Evolutionary conservation across 2,113 vertebrate species (phyloP).

Genomic region (Chlamydotis undulata): DNA sequence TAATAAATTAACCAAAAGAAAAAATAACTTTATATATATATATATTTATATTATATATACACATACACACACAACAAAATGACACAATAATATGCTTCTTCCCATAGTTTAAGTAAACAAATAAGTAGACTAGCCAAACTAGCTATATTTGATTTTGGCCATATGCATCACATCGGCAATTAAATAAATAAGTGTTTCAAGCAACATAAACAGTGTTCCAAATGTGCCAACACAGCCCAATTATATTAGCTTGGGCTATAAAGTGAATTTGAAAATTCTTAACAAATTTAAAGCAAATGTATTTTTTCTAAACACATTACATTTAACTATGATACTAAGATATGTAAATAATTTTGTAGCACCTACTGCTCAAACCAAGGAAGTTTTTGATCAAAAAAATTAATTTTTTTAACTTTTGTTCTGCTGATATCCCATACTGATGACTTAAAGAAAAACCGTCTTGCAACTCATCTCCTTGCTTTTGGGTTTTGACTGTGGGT

Average conservation of each 20-base stretch:
- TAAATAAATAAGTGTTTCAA: constrained; percentile 93
- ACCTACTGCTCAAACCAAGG: constrained; percentile 99
- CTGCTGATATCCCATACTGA: constrained; percentile 96
- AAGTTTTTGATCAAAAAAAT: constrained; percentile 91
- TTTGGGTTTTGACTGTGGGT: constrained; percentile 99
- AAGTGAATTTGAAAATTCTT: constrained; percentile 86
- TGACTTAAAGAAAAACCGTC: constrained; percentile 96
- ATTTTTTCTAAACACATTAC: constrained; percentile 95
- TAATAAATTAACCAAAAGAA: constrained; percentile 99
- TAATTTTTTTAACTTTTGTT: constrained; percentile 86
- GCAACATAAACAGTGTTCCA: constrained; percentile 94
- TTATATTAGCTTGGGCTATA: constrained; percentile 86
- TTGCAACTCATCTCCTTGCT: constrained; percentile 99
- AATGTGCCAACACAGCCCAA: constrained; percentile 88
- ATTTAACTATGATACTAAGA: constrained; percentile 99
- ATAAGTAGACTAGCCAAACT: constrained; percentile 99
- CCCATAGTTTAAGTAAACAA: constrained; percentile 98
- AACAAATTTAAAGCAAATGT: constrained; percentile 97
- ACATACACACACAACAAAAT: constrained; percentile 98
- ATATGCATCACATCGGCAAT: constrained; percentile 98
- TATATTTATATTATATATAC: constrained; percentile 94
- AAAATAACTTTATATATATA: constrained; percentile 99
- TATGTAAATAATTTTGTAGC: constrained; percentile 99
- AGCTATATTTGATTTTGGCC: constrained; percentile 99
- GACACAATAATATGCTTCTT: constrained; percentile 99